phyloP scores from a whole-genome alignment of 2,797 vertebrate species.

The Myotis daubentonii region DNA sequence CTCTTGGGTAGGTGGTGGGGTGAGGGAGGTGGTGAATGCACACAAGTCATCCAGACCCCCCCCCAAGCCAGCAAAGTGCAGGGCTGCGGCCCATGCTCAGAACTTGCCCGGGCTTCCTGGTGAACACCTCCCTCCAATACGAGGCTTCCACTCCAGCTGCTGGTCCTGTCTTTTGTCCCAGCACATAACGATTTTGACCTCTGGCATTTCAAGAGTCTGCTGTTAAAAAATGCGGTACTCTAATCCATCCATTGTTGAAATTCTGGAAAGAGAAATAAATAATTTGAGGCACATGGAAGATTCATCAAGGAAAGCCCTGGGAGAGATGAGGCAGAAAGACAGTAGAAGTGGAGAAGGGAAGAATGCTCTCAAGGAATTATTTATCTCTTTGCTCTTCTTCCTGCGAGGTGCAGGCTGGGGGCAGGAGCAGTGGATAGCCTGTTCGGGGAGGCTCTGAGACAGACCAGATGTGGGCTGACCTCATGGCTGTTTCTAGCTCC shows the following conservation, averaged over 20 bases:
- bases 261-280: constrained; percentile 73
- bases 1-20: background rate
- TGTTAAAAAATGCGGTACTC: constrained; percentile 55
- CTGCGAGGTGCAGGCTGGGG: constrained; percentile 8
- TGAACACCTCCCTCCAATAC: background rate
- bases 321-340: constrained; percentile 57
- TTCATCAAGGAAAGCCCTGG: constrained; percentile 67
- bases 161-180: constrained; percentile 35
- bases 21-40: background rate
- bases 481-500: constrained; percentile 44
- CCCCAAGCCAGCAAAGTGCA: background rate
- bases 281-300: constrained; percentile 67
- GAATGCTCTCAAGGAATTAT: constrained; percentile 56
- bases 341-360: constrained; percentile 55
- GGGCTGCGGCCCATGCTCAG: background rate
- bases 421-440: background rate
- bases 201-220: constrained; percentile 50
- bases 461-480: constrained; percentile 77
- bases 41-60: background rate
- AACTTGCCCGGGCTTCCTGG: background rate
- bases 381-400: constrained; percentile 71
- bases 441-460: constrained; percentile 40
- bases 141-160: background rate
- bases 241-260: constrained; percentile 61
- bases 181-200: constrained; percentile 55